A percentile compares a stretch with the other conserved stretches of the same genome.
phyloP scores from a whole-genome alignment of 2,113 vertebrate species.

The rabbit (Oryctolagus cuniculus) region mOryCun1.1 NC_091441.1:5917001-5917500 shows the following conservation, averaged over 20 bases:
- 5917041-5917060: not conserved
- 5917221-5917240: not conserved
- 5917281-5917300: not conserved
- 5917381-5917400: not conserved
- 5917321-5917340: not conserved
- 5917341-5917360: not conserved
- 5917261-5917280: not conserved
- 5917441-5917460: accelerated
- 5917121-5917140: not conserved
- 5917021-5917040: not conserved
- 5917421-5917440: not conserved
- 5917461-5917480: not conserved
- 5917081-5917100: not conserved
- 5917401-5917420: not conserved
- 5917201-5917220: not conserved
- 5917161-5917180: not conserved
- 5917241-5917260: not conserved
- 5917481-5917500: not conserved
- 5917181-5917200: not conserved
- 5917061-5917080: not conserved
- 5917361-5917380: not conserved
- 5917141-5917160: not conserved
- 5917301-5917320: not conserved
- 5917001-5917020: not conserved
- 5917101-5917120: not conserved